phyloP scores from a whole-genome alignment of 2,113 vertebrate species.

The Crotalus horridus region DNA sequence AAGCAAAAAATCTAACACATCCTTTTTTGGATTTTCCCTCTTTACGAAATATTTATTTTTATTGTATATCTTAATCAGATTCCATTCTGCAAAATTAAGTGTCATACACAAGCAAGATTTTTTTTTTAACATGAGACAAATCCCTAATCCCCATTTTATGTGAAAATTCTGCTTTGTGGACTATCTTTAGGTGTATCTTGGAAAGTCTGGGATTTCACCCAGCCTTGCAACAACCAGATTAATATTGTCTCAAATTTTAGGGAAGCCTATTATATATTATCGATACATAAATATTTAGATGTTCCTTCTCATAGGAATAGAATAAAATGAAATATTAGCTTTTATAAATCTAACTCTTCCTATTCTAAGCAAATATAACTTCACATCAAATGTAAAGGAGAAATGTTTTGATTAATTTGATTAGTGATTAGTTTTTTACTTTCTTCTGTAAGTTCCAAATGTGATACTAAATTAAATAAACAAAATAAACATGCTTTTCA shows the following conservation, averaged over 20 bases:
- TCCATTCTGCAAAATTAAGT: background rate
- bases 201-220: background rate
- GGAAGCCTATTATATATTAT: background rate
- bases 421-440: background rate
- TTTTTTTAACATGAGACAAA: background rate
- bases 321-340: background rate
- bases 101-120: background rate
- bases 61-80: background rate
- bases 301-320: background rate
- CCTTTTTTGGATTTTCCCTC: background rate
- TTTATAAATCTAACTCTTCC: background rate
- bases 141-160: background rate
- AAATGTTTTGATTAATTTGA: background rate
- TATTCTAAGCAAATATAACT: background rate
- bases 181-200: background rate
- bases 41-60: background rate
- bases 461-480: background rate
- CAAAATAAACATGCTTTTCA: background rate
- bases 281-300: background rate
- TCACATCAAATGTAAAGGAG: background rate
- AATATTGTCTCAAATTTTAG: background rate
- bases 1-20: background rate
- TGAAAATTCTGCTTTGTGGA: background rate
- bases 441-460: background rate
- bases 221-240: background rate